Base-by-base conservation (phyloP, 2,797 vertebrate genomes). In the Fistularia tabacaria region DNA sequence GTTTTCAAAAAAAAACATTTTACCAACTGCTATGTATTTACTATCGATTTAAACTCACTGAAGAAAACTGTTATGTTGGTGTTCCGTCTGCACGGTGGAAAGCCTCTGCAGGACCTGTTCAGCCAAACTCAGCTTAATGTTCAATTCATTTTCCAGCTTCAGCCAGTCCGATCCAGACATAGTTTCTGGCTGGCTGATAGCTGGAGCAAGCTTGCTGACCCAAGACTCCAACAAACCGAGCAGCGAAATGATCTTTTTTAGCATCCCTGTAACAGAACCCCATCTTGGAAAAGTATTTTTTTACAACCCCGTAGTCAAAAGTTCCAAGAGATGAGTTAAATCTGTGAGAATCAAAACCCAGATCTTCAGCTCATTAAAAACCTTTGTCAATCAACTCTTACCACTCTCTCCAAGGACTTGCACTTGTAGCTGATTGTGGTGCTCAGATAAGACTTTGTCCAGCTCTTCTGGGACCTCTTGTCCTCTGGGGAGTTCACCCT, bases 391-490 rank as follows among this genome's bases (percentile, higher is more conserved):
- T 53, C 9, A 2, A 6, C 62, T 14, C 86, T 92, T 75, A 94
- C 92, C 93, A 43, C 81, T 91, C 15, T 92, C 91, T 44, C 91
- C 91, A 36, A 51, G 90, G 62, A 90, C 80, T 57, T 88, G 88
- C 15, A 51, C 64, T 0, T 67, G 75, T 46, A 92, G 88, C 49
- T 90, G 86, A 46, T 63, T 66, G 62, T 83, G 86, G 52, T 94
- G 84, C 55, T 84, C 77, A 38, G 50, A n/a, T 0, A 77, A 53
- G n/a, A 8, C 51, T 36, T 25, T 69, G 38, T 76, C 67, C 51
- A 93, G 85, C 38, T 92, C 81, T 51, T 61, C 65, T 76, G 92
- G 77, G 54, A 56, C 54, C 15, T 54, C 49, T 0, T 85, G 74
- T 51, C 85, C 80, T 9, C 49, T 49, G 8, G 82, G 72, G 9